Conservation (phyloP, 2,888 invertebrate genomes). For the Hirtodrosophila histrioides region DNA sequence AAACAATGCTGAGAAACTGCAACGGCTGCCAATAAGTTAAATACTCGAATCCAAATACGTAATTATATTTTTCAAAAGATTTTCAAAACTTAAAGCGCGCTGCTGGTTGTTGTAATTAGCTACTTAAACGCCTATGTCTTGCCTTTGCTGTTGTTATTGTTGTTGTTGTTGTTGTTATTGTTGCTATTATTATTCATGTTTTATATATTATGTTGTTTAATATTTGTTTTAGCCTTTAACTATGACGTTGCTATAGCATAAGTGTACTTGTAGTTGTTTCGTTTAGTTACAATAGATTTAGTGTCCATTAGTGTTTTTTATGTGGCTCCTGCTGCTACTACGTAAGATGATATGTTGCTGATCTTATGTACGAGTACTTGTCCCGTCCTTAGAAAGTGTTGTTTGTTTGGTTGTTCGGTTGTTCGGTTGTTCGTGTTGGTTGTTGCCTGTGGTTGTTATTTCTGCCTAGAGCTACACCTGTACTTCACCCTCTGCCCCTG, state of each 20-base stretch:
- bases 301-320: conserved; percentile 44
- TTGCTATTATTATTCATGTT: conserved; percentile 25
- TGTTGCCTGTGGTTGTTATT: conserved; percentile 14
- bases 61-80: conserved; percentile 15
- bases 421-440: conserved; percentile 16
- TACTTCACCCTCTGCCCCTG: conserved; percentile 24
- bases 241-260: conserved; percentile 56
- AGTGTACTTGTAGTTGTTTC: conserved; percentile 59
- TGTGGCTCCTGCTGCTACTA: conserved; percentile 61
- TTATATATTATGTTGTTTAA: conserved; percentile 12
- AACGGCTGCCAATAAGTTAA: conserved; percentile 13
- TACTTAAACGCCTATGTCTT: conserved; percentile 61
- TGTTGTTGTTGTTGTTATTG: conserved; percentile 33
- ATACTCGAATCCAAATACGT: conserved; percentile 11
- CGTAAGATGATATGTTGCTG: conserved; percentile 83
- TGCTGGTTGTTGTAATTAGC: conserved; percentile 41
- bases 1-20: conserved; percentile 48
- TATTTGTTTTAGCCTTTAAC: conserved; percentile 44
- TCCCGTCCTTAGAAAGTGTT: conserved; percentile 24
- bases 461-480: conserved; percentile 26
- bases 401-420: neutral
- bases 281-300: conserved; percentile 62
- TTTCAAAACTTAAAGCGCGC: conserved; percentile 17
- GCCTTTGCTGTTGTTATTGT: conserved; percentile 31
- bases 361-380: conserved; percentile 58